A percentile compares a stretch with the other conserved stretches of the same genome.
These are phyloP conservation scores for Drosophila sordidula DNA, from an alignment of 2,888 invertebrate genomes.

Conservation along the genomic window DNA sequence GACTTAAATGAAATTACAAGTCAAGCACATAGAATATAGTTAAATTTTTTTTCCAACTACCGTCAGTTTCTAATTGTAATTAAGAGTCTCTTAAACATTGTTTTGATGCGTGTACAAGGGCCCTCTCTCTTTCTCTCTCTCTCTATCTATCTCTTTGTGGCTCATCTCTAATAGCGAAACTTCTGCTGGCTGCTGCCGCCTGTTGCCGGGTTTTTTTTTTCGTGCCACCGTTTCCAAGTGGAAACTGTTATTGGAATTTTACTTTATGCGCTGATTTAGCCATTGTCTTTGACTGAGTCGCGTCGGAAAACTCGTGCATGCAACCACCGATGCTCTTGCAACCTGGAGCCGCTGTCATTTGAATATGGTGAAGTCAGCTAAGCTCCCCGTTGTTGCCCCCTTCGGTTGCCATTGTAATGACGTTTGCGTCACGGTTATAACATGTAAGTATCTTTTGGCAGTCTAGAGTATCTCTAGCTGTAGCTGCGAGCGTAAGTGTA, in stretches of 20 bases:
- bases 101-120: background rate
- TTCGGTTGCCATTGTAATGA: constrained; percentile 49
- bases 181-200: constrained; percentile 7
- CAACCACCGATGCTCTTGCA: constrained; percentile 13
- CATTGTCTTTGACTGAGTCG: constrained; percentile 53
- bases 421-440: constrained; percentile 64
- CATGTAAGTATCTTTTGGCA: constrained; percentile 57
- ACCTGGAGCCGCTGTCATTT: constrained; percentile 32
- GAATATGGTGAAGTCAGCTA: constrained; percentile 16
- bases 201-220: constrained; percentile 6
- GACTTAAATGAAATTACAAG: background rate
- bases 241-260: constrained; percentile 52
- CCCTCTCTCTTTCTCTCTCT: background rate
- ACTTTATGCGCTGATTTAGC: constrained; percentile 51
- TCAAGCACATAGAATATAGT: background rate
- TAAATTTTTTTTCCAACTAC: background rate
- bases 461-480: constrained; percentile 50
- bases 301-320: constrained; percentile 30
- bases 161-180: constrained; percentile 27
- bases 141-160: background rate
- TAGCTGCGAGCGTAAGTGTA: constrained; percentile 18
- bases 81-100: background rate
- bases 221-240: constrained; percentile 33
- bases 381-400: background rate
- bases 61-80: background rate